Conservation (phyloP, 1,140 invertebrate genomes). For the Drosophila saltans region DNA sequence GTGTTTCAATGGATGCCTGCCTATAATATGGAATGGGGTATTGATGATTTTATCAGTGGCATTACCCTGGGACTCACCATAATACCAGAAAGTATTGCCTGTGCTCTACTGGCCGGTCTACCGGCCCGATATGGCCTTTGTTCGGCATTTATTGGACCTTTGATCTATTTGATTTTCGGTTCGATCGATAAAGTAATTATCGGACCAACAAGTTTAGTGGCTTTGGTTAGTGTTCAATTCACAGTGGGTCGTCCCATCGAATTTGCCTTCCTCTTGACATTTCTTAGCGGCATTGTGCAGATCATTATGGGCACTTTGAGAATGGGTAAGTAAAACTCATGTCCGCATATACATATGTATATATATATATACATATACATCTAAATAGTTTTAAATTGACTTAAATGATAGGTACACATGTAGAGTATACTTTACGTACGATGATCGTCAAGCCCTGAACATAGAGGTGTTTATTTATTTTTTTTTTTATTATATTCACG, state of each 20-base stretch:
- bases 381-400: neutral
- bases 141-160: constrained; percentile 87
- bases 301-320: constrained; percentile 87
- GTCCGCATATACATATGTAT: no score
- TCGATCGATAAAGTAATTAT: constrained; percentile 96
- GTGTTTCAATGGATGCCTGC: constrained; percentile 87
- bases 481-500: constrained; percentile 3
- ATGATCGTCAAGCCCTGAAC: neutral
- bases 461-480: neutral
- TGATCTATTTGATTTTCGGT: constrained; percentile 94
- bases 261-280: constrained; percentile 91
- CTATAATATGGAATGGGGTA: constrained; percentile 86
- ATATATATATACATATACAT: neutral
- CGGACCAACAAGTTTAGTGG: constrained; percentile 93
- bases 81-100: constrained; percentile 93
- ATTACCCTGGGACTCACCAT: constrained; percentile 91
- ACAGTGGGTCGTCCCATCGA: constrained; percentile 89
- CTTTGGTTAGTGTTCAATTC: constrained; percentile 87
- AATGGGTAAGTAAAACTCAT: constrained; percentile 62
- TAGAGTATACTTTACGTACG: neutral
- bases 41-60: constrained; percentile 89
- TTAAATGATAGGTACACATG: neutral
- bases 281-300: constrained; percentile 90
- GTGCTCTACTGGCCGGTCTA: constrained; percentile 89
- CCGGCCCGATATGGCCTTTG: constrained; percentile 86